Percentiles rank a stretch among this genome's conserved stretches.
Conservation (phyloP, 2,797 vertebrate genomes). For the Prionace glauca region DNA sequence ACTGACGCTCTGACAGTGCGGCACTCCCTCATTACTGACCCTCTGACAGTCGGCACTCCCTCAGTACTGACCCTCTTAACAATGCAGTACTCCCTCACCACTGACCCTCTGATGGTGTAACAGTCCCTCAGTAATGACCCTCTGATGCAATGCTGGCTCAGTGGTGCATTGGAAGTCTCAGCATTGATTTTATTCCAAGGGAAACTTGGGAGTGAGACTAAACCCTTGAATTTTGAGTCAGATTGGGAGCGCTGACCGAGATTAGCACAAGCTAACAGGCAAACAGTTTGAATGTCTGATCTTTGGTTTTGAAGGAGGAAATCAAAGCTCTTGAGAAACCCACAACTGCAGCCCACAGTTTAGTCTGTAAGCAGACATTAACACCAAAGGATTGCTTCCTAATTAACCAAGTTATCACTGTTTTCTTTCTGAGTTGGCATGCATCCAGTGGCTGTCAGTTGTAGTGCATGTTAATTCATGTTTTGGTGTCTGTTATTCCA, state of each 20-base stretch:
- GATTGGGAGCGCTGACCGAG: neutral
- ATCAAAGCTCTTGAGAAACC: neutral
- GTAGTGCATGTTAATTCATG: slow-evolving; percentile 3
- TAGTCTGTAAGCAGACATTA: neutral
- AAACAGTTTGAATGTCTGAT: neutral
- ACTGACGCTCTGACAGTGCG: too few relatives aligned
- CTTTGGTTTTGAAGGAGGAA: neutral
- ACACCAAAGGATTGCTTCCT: neutral
- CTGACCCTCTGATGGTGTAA: too few relatives aligned
- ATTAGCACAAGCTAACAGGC: neutral
- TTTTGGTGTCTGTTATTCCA: neutral
- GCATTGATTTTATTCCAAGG: neutral
- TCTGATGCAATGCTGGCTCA: neutral
- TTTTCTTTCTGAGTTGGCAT: neutral
- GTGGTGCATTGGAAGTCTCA: neutral
- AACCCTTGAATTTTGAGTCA: neutral
- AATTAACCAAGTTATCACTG: neutral
- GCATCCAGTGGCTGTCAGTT: neutral
- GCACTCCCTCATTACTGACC: too few relatives aligned
- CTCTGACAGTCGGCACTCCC: too few relatives aligned
- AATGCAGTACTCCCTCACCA: too few relatives aligned
- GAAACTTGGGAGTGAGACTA: neutral
- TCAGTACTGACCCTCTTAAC: too few relatives aligned
- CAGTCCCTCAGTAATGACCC: neutral
- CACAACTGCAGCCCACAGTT: neutral